Evolutionary conservation across 2,113 vertebrate genomes (phyloP), one percentile per base, ranked within the genome.

Genomic region (Psephotus haematonotus): DNA sequence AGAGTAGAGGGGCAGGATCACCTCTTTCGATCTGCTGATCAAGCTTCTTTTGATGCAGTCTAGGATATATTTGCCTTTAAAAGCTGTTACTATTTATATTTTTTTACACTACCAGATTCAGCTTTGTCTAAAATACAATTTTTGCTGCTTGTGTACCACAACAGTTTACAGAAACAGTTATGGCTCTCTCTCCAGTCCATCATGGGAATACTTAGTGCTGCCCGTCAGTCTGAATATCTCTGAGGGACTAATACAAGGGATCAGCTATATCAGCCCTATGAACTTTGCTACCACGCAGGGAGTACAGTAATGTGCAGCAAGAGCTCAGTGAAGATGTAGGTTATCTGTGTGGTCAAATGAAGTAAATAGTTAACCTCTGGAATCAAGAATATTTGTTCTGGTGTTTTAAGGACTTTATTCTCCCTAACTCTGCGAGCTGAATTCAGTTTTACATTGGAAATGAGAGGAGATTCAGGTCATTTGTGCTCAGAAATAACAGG

Each of bases 401-500:
- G 53, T 92, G 33, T 55, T 46, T 75, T 49, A 75, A 88, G 43
- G 76, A 63, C 20, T 16, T 43, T 49, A 6, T 71, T 77, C 43
- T 55, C n/a, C 23, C 1, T 43, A 63, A 55, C 5, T 86, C 67
- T 62, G 31, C 57, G 35, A 90, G 16, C 27, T 87, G 79, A 57
- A n/a, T n/a, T 76, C 44, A 44, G 44, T 62, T 85, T 62, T 72
- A 25, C 6, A 0, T 35, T 43, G 44, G 25, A 79, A 67, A 79
- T 47, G 11, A 76, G n/a, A 71, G n/a, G 28, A 71, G 19, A 59
- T 23, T 67, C 33, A 17, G 79, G 55, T 55, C 16, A 16, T 57
- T 92, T 90, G 70, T 59, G n/a, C 76, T 83, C 50, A 93, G 76
- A 86, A 96, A 71, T 74, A 88, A 44, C 49, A 86, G 33, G 39